Evolutionary conservation across 2,888 invertebrate genomes (phyloP).

Genomic region (Melieria picta): DNA sequence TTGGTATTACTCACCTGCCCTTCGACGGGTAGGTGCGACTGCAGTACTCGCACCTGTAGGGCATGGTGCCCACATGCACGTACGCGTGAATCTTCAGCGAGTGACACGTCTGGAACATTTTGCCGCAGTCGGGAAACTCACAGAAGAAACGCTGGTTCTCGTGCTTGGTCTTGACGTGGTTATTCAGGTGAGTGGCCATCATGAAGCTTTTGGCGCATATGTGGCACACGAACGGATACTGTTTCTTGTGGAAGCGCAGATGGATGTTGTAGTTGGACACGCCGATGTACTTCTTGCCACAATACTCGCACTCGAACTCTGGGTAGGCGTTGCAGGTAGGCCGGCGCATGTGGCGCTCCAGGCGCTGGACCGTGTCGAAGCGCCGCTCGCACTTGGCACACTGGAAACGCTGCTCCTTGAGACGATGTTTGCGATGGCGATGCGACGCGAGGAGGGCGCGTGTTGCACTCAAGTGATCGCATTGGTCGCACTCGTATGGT

Average conservation of each 20-base stretch:
- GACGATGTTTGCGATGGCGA: constrained; percentile 46
- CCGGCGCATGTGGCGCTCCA: constrained; percentile 40
- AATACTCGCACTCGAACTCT: constrained; percentile 43
- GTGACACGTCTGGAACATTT: constrained; percentile 43
- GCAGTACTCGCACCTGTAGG: constrained; percentile 45
- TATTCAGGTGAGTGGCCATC: constrained; percentile 44
- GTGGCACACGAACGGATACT: constrained; percentile 45
- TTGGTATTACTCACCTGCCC: constrained; percentile 37
- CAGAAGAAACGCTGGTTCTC: constrained; percentile 45
- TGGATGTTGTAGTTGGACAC: constrained; percentile 45
- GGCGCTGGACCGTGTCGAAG: constrained; percentile 36
- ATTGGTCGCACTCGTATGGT: constrained; percentile 43
- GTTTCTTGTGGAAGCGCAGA: constrained; percentile 45
- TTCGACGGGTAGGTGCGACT: constrained; percentile 38
- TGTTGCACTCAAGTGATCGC: constrained; percentile 36
- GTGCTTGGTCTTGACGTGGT: constrained; percentile 45
- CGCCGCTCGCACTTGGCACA: constrained; percentile 41
- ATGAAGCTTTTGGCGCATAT: constrained; percentile 45
- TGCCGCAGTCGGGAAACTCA: constrained; percentile 41
- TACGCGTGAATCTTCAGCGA: constrained; percentile 45
- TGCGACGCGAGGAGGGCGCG: constrained; percentile 43
- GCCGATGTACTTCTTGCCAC: constrained; percentile 41
- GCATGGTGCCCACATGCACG: constrained; percentile 42
- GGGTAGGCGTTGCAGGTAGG: constrained; percentile 43
- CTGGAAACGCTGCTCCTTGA: constrained; percentile 25